Percentiles rank a stretch among this genome's conserved stretches.
Evolutionary conservation across 2,797 vertebrate genomes (phyloP).

Genomic region (Glossophaga mutica): DNA sequence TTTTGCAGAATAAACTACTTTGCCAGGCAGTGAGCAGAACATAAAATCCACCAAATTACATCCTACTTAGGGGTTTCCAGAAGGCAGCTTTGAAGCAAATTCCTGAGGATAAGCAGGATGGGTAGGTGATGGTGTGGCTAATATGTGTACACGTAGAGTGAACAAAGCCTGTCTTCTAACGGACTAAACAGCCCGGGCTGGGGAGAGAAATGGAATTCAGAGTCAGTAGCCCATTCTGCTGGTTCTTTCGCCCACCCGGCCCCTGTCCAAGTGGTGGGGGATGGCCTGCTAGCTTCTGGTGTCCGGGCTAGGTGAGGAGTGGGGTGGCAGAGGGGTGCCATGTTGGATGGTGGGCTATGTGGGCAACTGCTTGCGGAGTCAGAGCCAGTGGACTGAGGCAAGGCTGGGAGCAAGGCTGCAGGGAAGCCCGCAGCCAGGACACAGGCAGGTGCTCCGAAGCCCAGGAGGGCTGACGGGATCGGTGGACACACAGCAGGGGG

Average conservation of each 20-base stretch:
- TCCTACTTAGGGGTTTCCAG: slow-evolving; percentile 82
- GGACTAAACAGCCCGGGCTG: slow-evolving; percentile 59
- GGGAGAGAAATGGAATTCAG: slow-evolving; percentile 78
- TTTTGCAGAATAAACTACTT: slow-evolving; percentile 65
- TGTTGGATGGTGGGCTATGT: background rate
- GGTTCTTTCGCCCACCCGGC: background rate
- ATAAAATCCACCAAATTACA: slow-evolving; percentile 80
- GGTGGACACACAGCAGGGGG: background rate
- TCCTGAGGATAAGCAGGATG: slow-evolving; percentile 78
- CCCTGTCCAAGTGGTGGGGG: background rate
- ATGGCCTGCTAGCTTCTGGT: background rate
- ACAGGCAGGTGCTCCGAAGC: background rate
- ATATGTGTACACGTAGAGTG: slow-evolving; percentile 67
- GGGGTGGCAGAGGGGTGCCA: background rate
- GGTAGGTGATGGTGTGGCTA: slow-evolving; percentile 58
- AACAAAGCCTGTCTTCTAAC: slow-evolving; percentile 59
- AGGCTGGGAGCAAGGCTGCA: background rate
- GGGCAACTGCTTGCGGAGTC: background rate
- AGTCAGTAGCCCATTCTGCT: slow-evolving; percentile 68
- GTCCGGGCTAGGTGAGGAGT: background rate
- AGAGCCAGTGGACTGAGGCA: background rate
- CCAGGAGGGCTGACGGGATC: background rate
- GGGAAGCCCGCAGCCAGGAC: background rate
- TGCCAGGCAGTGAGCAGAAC: slow-evolving; percentile 75
- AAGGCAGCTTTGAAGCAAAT: slow-evolving; percentile 82